phyloP scores from a whole-genome alignment of 35 echinoderm and acorn worm species.

The Patiria miniata region DNA sequence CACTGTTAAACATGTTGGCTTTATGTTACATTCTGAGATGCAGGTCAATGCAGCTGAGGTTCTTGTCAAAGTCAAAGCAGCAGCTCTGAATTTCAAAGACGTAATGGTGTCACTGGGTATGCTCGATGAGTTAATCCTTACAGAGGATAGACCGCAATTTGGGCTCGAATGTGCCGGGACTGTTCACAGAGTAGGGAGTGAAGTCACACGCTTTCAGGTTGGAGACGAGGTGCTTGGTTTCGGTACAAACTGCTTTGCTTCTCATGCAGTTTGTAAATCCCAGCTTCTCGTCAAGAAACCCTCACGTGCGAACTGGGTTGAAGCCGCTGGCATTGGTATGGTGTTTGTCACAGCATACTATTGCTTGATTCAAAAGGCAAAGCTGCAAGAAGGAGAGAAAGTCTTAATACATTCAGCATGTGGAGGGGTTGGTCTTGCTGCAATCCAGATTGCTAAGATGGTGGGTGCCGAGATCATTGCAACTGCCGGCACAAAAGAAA shows the following conservation, averaged over 20 bases:
- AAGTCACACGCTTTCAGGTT: slow-evolving; percentile 46
- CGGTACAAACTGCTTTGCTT: slow-evolving; percentile 60
- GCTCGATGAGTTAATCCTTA: background rate
- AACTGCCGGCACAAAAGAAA: slow-evolving; percentile 30
- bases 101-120: slow-evolving; percentile 29
- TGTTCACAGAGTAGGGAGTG: slow-evolving; percentile 68
- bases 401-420: slow-evolving; percentile 66
- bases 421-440: slow-evolving; percentile 48
- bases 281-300: slow-evolving; percentile 54
- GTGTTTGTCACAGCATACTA: slow-evolving; percentile 70
- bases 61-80: slow-evolving; percentile 60
- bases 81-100: slow-evolving; percentile 59
- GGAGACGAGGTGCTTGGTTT: slow-evolving; percentile 76
- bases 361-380: slow-evolving; percentile 72
- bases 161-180: slow-evolving; percentile 65
- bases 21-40: slow-evolving; percentile 7
- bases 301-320: slow-evolving; percentile 38
- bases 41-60: slow-evolving; percentile 30
- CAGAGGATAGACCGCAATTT: background rate
- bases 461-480: slow-evolving; percentile 70
- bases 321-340: slow-evolving; percentile 52
- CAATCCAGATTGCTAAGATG: slow-evolving; percentile 61
- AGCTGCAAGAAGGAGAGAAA: slow-evolving; percentile 56
- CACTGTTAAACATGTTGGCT: slow-evolving; percentile 43
- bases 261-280: slow-evolving; percentile 47